Evolutionary conservation across 2,888 invertebrate species (phyloP), one percentile per base, ranked within the genome.

Genomic region (Orthosia gothica): DNA sequence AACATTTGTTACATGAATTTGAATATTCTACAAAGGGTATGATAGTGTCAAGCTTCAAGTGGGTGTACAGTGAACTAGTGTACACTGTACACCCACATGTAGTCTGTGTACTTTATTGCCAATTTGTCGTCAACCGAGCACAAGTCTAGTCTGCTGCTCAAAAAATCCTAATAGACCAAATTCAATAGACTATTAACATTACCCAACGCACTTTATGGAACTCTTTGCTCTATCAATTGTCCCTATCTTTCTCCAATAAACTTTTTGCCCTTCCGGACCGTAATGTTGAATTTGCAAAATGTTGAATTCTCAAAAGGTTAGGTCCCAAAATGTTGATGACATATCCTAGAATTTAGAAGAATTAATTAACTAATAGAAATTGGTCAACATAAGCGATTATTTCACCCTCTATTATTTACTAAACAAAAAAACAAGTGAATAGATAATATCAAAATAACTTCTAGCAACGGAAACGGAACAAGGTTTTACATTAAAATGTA

Each of bases 391-490:
- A 47, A 18, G 47, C n/a, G 3, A 61, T 49, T 65, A 65, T 61
- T 79, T 57, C 12, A 52, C 64, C 50, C 45, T 68, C 54, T 45
- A 68, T 55, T 59, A 55, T 54, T 68, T 67, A 54, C 23, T 57
- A 71, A 67, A 62, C 66, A 64, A n/a, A 3, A 72, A 70, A 66
- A 64, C 59, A 62, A 73, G 72, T 61, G 54, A 74, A 67, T 68
- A 76, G 74, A 76, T 76, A 72, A 65, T 64, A 76, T 74, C 66
- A 16, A 69, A 79, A 72, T 80, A 68, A 54, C 52, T 70, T 72
- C 49, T 70, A 67, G 58, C 32, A 82, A 68, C 70, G 72, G 74
- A 74, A 76, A 76, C 71, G 69, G 61, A 74, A 82, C 66, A 70
- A 66, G 70, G 59, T 61, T 70, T 67, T 45, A 65, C 70, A 65